Base-by-base conservation (phyloP, 2,888 invertebrate species). In the Oscheius sp. region DNA sequence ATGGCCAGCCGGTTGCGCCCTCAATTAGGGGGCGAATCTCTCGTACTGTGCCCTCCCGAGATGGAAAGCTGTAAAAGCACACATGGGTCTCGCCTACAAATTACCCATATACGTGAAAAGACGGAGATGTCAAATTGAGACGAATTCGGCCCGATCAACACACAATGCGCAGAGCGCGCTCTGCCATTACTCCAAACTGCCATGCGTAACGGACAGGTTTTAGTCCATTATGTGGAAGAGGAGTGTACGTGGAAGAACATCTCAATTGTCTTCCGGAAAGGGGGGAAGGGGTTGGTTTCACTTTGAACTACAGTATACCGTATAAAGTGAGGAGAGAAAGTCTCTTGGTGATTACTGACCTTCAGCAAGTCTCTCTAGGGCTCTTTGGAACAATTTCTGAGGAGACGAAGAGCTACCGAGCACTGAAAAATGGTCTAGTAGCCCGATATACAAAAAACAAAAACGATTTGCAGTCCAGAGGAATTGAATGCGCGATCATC, bases 151-250 rank as follows among this genome's bases (percentile, higher is more conserved):
- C n/a, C 55, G 55, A 55, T 55, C 55, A 32, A 21, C 35, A 29
- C 48, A 53, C 68, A 55, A 68, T 55, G 68, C 55, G 21, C 21
- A 21, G 21, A 21, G 21, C 21, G 21, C 29, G 55, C 21, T 9
- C 21, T 21, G 55, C 32, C 55, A 68, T 68, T 68, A 68, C 68
- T 55, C 37, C 21, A 33, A 37, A 35, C 33, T 55, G 68, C 68
- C 37, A 55, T 55, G 68, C 68, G 68, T 35, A 55, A 68, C 68
- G 68, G 68, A 68, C 55, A 55, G 55, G 68, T 53, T 68, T 53
- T 53, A 29, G 68, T n/a, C 51, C 29, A 66, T 51, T 50, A 32
- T 10, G 35, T 37, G 37, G 21, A 13, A 21, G 13, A 2, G 55
- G 55, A 5, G 21, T 9, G 21, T 21, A 21, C 13, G 55, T 9